Evolutionary conservation across 2,797 vertebrate species (phyloP), one percentile per base, ranked within the genome.

Genomic region (Urophycis tenuis): DNA sequence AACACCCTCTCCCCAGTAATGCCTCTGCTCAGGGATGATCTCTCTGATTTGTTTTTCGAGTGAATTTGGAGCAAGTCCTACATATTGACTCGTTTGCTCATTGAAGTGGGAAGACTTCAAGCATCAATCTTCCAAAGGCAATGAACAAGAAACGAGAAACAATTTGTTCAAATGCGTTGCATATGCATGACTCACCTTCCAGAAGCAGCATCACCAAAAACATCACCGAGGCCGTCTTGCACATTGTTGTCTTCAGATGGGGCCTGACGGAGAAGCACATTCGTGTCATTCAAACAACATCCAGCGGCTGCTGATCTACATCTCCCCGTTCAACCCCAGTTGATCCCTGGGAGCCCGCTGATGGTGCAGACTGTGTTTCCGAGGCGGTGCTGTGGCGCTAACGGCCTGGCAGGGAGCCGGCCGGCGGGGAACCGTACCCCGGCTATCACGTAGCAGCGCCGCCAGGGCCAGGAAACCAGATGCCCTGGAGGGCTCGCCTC

Each of bases 391-490:
- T 25, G 71, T 77, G 41, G 81, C 81, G 79, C 84, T 85, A 74
- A 84, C 73, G 36, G 85, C 85, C 88, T 88, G 86, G 88, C 86
- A 84, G 81, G 75, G 88, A 84, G 83, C 74, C 78, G 35, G 82
- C 85, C 83, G 76, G 86, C 60, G 82, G 45, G 90, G 89, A 92
- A 93, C 87, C 85, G 87, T 92, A 93, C 88, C 89, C 91, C 77
- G 74, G 90, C 87, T 93, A 92, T 94, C 93, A 86, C 81, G 80
- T 94, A 78, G 88, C 93, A 88, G n/a, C n/a, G n/a, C n/a, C n/a
- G n/a, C n/a, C n/a, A n/a, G n/a, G n/a, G n/a, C n/a, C n/a, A n/a
- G 73, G 92, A 92, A 92, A 93, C 88, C 83, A 84, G 92, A 93
- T 79, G 89, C 91, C 81, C 81, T n/a, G 74, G 19, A 87, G 80